phyloP scores from a whole-genome alignment of 2,888 invertebrate genomes.

The Allacma fusca region DNA sequence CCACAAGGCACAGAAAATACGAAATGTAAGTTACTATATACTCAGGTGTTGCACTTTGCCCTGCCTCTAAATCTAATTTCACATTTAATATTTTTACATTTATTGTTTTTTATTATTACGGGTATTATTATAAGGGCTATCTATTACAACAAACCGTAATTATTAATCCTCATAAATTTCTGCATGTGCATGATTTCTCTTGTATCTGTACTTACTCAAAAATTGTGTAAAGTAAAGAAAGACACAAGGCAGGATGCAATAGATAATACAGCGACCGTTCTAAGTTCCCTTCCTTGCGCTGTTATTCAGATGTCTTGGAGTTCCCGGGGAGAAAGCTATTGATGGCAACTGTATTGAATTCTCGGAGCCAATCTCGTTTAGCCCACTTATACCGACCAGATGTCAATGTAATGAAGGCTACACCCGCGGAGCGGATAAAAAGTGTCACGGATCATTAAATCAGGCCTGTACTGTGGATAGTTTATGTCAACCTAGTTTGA shows the following conservation, averaged over 20 bases:
- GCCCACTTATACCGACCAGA: not conserved
- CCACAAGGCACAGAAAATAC: conserved; percentile 1
- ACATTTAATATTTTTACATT: not conserved
- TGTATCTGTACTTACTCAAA: not conserved
- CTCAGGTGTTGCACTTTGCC: not conserved
- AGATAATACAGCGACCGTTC: too few species aligned
- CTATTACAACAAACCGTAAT: too few species aligned
- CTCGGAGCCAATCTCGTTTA: not conserved
- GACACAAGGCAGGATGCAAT: too few species aligned
- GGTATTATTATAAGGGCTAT: too few species aligned
- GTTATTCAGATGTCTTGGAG: conserved; percentile 30
- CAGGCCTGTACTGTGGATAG: conserved; percentile 20
- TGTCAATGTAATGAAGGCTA: conserved; percentile 27
- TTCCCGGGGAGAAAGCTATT: conserved; percentile 20
- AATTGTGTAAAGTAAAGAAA: too few species aligned
- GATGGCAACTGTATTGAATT: conserved; percentile 35
- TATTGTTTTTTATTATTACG: too few species aligned
- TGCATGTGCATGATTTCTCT: too few species aligned
- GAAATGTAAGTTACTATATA: conserved; percentile 30
- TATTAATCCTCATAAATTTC: too few species aligned
- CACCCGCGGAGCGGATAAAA: not conserved
- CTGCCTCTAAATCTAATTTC: not conserved
- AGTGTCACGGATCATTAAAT: not conserved
- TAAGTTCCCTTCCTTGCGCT: too few species aligned
- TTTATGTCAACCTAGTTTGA: not conserved